phyloP scores from a whole-genome alignment of 2,888 invertebrate genomes.

The Andrena flavipes region DNA sequence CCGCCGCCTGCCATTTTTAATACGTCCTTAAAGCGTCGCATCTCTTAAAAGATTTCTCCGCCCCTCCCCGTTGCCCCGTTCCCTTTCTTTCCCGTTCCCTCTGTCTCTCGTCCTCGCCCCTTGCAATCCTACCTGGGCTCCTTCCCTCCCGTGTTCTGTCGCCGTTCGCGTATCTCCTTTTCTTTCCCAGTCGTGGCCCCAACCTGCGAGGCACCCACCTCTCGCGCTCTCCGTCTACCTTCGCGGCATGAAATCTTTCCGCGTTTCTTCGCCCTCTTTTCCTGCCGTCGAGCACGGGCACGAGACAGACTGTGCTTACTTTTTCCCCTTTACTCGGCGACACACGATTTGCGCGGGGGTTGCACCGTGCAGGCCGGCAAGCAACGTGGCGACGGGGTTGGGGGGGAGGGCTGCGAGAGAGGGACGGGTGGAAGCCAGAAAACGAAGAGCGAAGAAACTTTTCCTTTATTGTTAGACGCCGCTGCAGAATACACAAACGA shows the following conservation, averaged over 20 bases:
- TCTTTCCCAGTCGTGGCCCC: background rate
- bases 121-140: constrained; percentile 4
- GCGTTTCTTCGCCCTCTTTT: background rate
- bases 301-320: constrained; percentile 41
- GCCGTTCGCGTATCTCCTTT: background rate
- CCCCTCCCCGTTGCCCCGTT: constrained; percentile 32
- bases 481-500: constrained; percentile 62
- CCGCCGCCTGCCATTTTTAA: constrained; percentile 75
- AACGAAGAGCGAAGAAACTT: constrained; percentile 49
- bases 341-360: constrained; percentile 37
- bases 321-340: constrained; percentile 35
- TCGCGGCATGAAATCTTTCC: constrained; percentile 3
- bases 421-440: background rate
- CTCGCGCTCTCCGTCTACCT: constrained; percentile 8
- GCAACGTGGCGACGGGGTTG: background rate
- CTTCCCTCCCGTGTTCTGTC: constrained; percentile 7
- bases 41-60: constrained; percentile 75
- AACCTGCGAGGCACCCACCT: background rate
- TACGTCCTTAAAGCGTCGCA: constrained; percentile 76
- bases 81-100: background rate
- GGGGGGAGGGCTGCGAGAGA: constrained; percentile 7
- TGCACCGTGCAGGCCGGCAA: too few relatives aligned
- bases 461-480: constrained; percentile 54
- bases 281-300: constrained; percentile 3
- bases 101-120: background rate